Evolutionary conservation across 2,797 vertebrate genomes (phyloP).

Genomic region (Leptatherina wallacei): DNA sequence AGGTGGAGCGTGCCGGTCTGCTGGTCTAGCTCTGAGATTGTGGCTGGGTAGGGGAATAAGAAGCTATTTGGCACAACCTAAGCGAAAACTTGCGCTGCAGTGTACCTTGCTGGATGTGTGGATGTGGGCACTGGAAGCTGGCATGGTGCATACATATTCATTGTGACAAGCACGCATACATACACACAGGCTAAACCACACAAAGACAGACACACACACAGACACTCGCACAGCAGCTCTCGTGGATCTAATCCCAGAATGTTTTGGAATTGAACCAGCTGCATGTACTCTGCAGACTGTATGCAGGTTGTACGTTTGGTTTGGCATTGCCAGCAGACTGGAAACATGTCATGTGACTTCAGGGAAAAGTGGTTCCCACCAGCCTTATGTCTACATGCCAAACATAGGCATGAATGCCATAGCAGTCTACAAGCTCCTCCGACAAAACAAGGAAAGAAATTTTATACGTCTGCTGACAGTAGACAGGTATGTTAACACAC

Average conservation of each 20-base stretch:
- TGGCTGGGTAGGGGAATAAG: constrained; percentile 55
- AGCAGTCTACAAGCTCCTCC: constrained; percentile 36
- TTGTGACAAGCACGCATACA: constrained; percentile 55
- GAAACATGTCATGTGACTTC: constrained; percentile 79
- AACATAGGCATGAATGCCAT: constrained; percentile 44
- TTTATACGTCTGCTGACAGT: constrained; percentile 26
- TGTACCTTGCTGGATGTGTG: constrained; percentile 62
- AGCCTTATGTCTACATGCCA: constrained; percentile 57
- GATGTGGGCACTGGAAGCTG: constrained; percentile 67
- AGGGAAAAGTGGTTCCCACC: constrained; percentile 77
- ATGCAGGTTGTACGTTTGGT: constrained; percentile 76
- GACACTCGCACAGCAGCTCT: constrained; percentile 49
- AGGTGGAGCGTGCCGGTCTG: constrained; percentile 67
- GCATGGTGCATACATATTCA: constrained; percentile 57
- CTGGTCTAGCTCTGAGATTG: constrained; percentile 51
- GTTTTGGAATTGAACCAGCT: constrained; percentile 81
- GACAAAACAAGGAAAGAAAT: constrained; percentile 16
- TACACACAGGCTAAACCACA: constrained; percentile 49
- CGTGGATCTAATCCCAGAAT: constrained; percentile 77
- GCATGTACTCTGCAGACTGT: constrained; percentile 78
- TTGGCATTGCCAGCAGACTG: constrained; percentile 74
- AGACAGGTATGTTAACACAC: background rate
- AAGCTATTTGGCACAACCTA: constrained; percentile 72
- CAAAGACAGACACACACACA: constrained; percentile 48
- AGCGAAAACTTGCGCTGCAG: constrained; percentile 37